Base-by-base conservation (phyloP, 2,113 vertebrate genomes). In the Gnathochromis pfefferi region DNA sequence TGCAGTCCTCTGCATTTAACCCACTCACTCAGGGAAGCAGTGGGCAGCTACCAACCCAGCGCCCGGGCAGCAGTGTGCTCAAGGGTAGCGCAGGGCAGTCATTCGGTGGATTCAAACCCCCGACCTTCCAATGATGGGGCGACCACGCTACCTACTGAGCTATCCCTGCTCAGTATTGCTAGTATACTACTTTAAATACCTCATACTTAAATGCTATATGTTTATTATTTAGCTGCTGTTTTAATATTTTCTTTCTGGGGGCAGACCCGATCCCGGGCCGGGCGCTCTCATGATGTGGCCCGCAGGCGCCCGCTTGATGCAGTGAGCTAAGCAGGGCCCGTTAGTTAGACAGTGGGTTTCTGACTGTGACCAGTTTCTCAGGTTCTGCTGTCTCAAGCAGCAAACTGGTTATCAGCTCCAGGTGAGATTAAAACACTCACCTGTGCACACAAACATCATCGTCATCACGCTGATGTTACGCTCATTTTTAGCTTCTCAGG, bases 231-330 rank as follows among this genome's bases (percentile, higher is more conserved):
- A 21, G 35, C 35, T 40, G 33, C n/a, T 21, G 1, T 7, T 21
- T 13, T 13, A 38, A 57, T 57, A 28, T 28, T 28, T 57, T 57
- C 12, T 28, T 28, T 57, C 23, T 57, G 54, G 51, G 51, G 9
- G 5, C 19, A 53, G 19, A 53, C 51, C 19, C 0, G 1, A n/a
- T 2, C 53, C 21, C 2, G 1, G 54, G 55, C 23, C 7, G 4
- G 23, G 23, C 23, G 23, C 55, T 28, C 55, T 58, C 55, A 28
- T 28, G 13, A 16, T 28, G 55, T 7, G 54, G 54, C 55, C 16
- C 7, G 13, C 7, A 8, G 55, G 55, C 3, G 3, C 23, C 4
- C 23, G 1, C 55, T 28, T 26, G 13, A 0, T 26, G 13, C 13
- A 58, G 23, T 58, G 23, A 58, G 55, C 55, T 58, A 58, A 3